Conservation (phyloP, 1,140 invertebrate genomes). For the Aporrectodea caliginosa region DNA sequence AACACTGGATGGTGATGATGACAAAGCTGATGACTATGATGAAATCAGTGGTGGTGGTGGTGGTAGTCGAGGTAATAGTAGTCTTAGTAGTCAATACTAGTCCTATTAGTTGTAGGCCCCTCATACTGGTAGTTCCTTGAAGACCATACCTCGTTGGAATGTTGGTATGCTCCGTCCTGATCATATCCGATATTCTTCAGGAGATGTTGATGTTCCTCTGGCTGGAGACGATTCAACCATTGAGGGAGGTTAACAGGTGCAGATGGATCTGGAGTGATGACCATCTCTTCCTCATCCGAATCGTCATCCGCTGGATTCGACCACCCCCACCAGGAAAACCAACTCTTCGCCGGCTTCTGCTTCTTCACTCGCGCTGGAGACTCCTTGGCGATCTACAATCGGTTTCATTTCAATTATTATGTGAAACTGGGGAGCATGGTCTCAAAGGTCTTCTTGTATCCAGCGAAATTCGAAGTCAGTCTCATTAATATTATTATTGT, state of each 20-base stretch:
- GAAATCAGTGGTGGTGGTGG: too few relatives aligned
- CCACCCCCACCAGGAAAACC: conserved; percentile 42
- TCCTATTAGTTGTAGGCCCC: too few relatives aligned
- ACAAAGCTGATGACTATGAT: too few relatives aligned
- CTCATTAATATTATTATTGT: too few relatives aligned
- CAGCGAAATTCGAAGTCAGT: too few relatives aligned
- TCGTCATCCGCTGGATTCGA: conserved; percentile 38
- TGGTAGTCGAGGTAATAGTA: too few relatives aligned
- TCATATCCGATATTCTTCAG: conserved; percentile 63
- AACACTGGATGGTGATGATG: too few relatives aligned
- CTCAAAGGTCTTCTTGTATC: too few relatives aligned
- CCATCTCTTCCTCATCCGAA: conserved; percentile 40
- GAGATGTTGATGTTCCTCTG: conserved; percentile 64
- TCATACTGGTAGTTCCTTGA: too few relatives aligned
- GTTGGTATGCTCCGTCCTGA: conserved; percentile 45
- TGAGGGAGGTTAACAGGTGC: conserved; percentile 29
- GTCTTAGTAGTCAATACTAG: too few relatives aligned
- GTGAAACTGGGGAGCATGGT: too few relatives aligned
- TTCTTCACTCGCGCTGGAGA: conserved; percentile 56
- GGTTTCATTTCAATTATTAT: too few relatives aligned
- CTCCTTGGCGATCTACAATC: conserved; percentile 59
- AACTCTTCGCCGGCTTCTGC: conserved; percentile 38
- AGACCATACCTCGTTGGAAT: conserved; percentile 43
- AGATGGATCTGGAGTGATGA: background rate
- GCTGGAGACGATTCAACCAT: conserved; percentile 65